A percentile compares a stretch with the other conserved stretches of the same genome.
Conservation (phyloP, 1,140 invertebrate species). For the Cepaea nemoralis region DNA sequence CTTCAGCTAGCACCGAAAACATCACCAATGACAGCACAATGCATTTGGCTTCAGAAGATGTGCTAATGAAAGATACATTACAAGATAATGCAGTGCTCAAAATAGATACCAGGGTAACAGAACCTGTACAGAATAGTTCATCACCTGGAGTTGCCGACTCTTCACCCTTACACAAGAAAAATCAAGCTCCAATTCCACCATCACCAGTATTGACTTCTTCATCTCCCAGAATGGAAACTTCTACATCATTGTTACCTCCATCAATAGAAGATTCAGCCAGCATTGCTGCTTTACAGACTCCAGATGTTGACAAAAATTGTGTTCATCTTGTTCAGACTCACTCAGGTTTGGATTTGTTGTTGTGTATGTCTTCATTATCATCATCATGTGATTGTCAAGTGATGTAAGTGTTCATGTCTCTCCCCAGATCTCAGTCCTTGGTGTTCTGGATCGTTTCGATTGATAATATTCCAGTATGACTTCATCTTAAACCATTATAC, state of each 20-base stretch:
- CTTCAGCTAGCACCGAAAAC: conserved; percentile 60
- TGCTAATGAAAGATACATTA: conserved; percentile 15
- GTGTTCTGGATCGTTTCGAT: no score
- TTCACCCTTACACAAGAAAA: conserved; percentile 53
- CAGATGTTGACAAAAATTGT: neutral
- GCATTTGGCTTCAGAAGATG: conserved; percentile 47
- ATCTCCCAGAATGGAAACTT: neutral
- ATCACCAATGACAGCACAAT: conserved; percentile 57
- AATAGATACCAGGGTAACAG: neutral
- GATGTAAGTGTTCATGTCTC: no score
- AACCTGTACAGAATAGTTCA: neutral
- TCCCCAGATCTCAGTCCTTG: no score
- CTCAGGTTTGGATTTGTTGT: no score
- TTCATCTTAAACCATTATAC: no score
- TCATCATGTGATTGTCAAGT: no score
- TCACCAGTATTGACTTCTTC: conserved; percentile 19
- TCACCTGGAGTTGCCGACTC: conserved; percentile 25
- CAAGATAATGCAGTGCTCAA: conserved; percentile 13
- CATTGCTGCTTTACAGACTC: neutral
- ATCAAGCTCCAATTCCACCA: conserved; percentile 58
- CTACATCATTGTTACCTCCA: neutral
- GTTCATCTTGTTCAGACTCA: neutral
- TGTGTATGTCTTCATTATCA: no score
- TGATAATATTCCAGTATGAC: no score
- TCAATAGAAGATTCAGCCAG: neutral